Evolutionary conservation across 2,797 vertebrate genomes (phyloP).

Genomic region (Eospalax fontanierii): DNA sequence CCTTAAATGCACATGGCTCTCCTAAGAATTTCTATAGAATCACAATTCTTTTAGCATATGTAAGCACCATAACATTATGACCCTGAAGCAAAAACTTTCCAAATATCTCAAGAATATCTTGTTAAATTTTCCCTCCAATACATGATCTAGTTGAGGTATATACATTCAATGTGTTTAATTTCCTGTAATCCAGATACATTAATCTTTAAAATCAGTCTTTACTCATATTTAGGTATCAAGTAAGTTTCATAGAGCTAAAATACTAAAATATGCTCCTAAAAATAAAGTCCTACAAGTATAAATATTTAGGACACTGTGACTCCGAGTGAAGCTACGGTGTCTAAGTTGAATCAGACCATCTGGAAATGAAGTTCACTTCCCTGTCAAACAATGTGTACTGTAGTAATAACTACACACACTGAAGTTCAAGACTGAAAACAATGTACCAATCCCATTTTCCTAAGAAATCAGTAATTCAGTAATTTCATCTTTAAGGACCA

Average conservation of each 20-base stretch:
- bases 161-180: neutral
- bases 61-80: constrained; percentile 11
- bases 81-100: neutral
- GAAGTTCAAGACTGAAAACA: constrained; percentile 54
- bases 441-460: neutral
- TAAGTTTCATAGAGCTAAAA: constrained; percentile 24
- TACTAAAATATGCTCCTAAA: constrained; percentile 25
- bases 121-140: neutral
- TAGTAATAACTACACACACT: neutral
- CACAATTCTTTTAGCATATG: neutral
- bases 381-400: neutral
- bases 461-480: neutral
- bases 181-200: neutral
- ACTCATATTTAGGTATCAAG: neutral
- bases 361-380: constrained; percentile 26
- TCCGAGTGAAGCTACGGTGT: constrained; percentile 4
- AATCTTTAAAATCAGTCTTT: constrained; percentile 22
- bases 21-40: neutral
- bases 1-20: neutral
- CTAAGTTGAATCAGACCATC: neutral
- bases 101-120: constrained; percentile 10
- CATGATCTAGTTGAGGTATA: neutral
- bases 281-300: constrained; percentile 30
- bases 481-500: constrained; percentile 37
- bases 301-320: constrained; percentile 32